These are phyloP conservation scores for Scaptomyza flava DNA, from an alignment of 2,888 invertebrate species.

Conservation along the genomic window DNA sequence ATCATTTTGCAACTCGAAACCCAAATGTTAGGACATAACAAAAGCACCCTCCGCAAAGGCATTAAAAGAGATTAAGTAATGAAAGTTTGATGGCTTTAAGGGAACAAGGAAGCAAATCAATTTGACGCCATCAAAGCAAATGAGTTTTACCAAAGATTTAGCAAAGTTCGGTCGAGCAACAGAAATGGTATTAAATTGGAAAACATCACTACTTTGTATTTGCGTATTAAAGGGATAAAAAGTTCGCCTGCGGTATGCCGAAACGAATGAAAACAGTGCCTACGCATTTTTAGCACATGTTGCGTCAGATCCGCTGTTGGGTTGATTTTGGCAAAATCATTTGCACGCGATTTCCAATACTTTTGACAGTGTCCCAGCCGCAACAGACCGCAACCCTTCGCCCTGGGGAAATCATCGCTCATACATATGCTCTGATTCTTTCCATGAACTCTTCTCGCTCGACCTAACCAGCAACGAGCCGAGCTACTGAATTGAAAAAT, in stretches of 20 bases:
- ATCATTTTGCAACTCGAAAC: not conserved
- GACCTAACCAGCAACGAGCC: slow-evolving; percentile 46
- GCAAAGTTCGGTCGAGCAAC: slow-evolving; percentile 51
- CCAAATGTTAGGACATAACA: not conserved
- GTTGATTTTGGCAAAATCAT: slow-evolving; percentile 73
- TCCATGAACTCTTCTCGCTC: slow-evolving; percentile 23
- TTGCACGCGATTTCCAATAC: slow-evolving; percentile 75
- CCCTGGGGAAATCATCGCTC: slow-evolving; percentile 68
- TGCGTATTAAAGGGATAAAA: slow-evolving; percentile 49
- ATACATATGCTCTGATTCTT: slow-evolving; percentile 46
- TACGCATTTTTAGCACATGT: slow-evolving; percentile 57
- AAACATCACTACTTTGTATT: not conserved
- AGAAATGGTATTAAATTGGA: slow-evolving; percentile 39
- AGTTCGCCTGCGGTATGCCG: slow-evolving; percentile 19
- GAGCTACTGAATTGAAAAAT: slow-evolving; percentile 75
- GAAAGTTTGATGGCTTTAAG: slow-evolving; percentile 24
- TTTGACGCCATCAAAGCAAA: slow-evolving; percentile 70
- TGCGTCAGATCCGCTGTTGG: slow-evolving; percentile 41
- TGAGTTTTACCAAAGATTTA: slow-evolving; percentile 65
- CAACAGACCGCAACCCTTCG: slow-evolving; percentile 32
- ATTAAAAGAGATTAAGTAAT: not conserved
- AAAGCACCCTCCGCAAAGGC: not conserved
- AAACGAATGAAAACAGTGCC: slow-evolving; percentile 11
- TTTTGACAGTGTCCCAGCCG: slow-evolving; percentile 54
- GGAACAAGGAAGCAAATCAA: slow-evolving; percentile 66